Conservation (phyloP, 2,888 invertebrate species). For the Lithophane leautieri region DNA sequence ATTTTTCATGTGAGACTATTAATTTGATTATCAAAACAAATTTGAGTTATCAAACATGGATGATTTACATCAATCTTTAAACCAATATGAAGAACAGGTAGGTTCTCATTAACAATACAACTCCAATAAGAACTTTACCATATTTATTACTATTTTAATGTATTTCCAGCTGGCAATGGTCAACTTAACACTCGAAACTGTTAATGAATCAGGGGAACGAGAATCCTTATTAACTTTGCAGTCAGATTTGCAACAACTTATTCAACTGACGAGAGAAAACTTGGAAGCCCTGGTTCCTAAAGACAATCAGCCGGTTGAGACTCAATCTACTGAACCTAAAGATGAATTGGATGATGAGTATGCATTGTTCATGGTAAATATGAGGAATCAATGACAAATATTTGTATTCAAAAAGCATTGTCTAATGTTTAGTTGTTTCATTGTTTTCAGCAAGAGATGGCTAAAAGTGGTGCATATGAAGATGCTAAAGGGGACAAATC, state of each 20-base stretch:
- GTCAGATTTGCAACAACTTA: slow-evolving; percentile 92
- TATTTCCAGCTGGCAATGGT: slow-evolving; percentile 91
- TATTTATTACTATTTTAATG: slow-evolving; percentile 35
- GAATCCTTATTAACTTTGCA: slow-evolving; percentile 91
- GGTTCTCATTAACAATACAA: slow-evolving; percentile 24
- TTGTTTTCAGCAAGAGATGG: slow-evolving; percentile 89
- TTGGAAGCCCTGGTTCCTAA: slow-evolving; percentile 76
- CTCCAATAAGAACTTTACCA: neutral
- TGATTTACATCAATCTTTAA: slow-evolving; percentile 79
- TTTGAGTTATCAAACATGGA: slow-evolving; percentile 73
- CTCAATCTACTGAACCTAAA: slow-evolving; percentile 60
- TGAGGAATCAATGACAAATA: slow-evolving; percentile 7
- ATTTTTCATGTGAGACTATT: neutral
- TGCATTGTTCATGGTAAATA: slow-evolving; percentile 92
- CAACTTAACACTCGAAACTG: slow-evolving; percentile 88
- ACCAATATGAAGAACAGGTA: slow-evolving; percentile 86
- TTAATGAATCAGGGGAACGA: slow-evolving; percentile 86
- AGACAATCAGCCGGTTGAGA: slow-evolving; percentile 39
- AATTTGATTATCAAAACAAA: neutral
- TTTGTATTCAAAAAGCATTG: neutral
- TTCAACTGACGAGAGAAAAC: slow-evolving; percentile 92
- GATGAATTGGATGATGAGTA: slow-evolving; percentile 90
- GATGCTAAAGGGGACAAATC: slow-evolving; percentile 70
- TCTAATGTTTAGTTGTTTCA: neutral
- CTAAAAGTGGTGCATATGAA: slow-evolving; percentile 85